These are phyloP conservation scores for Actenoides lindsayi DNA, from an alignment of 2,113 vertebrate genomes.

Conservation along the genomic window DNA sequence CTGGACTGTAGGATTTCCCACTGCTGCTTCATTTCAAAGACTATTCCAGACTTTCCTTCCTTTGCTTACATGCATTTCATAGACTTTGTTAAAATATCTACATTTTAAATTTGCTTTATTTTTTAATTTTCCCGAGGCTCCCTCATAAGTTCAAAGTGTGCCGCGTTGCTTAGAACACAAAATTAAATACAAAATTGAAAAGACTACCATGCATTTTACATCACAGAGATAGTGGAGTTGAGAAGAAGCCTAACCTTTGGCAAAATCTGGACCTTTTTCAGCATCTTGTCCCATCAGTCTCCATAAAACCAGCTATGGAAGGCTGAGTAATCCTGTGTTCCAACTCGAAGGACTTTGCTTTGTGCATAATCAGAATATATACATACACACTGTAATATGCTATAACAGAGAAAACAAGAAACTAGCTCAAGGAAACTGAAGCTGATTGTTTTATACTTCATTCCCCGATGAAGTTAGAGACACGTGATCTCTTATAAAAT, in stretches of 20 bases:
- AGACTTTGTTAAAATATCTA: background rate
- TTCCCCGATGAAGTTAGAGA: background rate
- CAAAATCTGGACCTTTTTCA: background rate
- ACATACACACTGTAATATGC: too few species aligned
- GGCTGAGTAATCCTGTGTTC: background rate
- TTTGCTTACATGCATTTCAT: background rate
- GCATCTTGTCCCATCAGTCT: background rate
- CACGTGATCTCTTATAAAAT: background rate
- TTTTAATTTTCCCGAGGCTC: background rate
- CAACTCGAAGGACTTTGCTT: background rate
- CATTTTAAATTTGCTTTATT: slow-evolving; percentile 2
- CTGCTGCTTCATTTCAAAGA: background rate
- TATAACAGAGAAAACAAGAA: background rate
- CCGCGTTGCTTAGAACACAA: background rate
- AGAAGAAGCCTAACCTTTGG: background rate
- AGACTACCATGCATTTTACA: background rate
- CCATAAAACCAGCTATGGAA: background rate
- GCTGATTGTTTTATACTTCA: background rate
- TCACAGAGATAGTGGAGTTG: background rate
- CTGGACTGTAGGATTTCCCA: background rate
- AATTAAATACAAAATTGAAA: background rate
- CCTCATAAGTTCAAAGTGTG: background rate
- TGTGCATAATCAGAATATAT: background rate
- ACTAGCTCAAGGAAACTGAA: background rate
- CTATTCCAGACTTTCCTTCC: background rate